Percentiles rank a stretch among this genome's conserved stretches.
phyloP scores from a whole-genome alignment of 2,113 vertebrate species.

The Syngnathoides biaculeatus region DNA sequence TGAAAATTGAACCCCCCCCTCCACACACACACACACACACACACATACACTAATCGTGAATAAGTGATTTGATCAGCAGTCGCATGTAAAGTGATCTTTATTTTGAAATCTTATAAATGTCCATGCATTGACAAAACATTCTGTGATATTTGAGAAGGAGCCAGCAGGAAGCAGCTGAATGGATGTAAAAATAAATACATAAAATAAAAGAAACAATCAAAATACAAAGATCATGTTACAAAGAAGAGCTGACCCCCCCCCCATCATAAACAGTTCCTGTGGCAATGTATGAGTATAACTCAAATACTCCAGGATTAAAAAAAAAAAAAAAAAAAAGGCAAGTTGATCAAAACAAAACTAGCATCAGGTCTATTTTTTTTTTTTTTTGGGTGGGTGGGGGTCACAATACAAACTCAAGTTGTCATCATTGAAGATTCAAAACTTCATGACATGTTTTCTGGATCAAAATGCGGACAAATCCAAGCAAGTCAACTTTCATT shows the following conservation, averaged over 20 bases:
- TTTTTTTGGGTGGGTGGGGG: no score
- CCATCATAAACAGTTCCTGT: no score
- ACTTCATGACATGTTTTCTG: neutral
- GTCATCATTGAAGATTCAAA: neutral
- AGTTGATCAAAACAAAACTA: neutral
- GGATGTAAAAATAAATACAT: conserved; percentile 40
- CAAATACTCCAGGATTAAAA: no score
- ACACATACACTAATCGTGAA: conserved; percentile 7
- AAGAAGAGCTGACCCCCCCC: no score
- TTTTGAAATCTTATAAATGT: conserved; percentile 4
- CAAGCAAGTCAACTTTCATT: neutral
- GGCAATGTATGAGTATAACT: neutral
- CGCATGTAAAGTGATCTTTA: neutral
- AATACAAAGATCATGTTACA: conserved; percentile 40
- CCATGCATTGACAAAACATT: neutral
- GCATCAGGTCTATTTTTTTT: no score
- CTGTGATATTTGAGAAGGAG: neutral
- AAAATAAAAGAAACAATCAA: no score
- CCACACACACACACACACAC: neutral
- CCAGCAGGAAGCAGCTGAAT: conserved; percentile 25
- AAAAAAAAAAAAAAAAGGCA: neutral
- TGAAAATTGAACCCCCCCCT: neutral
- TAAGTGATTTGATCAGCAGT: neutral
- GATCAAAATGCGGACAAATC: neutral
- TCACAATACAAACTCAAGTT: neutral